Percentiles rank a stretch among this genome's conserved stretches.
Conservation (phyloP, 2,113 vertebrate genomes). For the Gallinago undulata region DNA sequence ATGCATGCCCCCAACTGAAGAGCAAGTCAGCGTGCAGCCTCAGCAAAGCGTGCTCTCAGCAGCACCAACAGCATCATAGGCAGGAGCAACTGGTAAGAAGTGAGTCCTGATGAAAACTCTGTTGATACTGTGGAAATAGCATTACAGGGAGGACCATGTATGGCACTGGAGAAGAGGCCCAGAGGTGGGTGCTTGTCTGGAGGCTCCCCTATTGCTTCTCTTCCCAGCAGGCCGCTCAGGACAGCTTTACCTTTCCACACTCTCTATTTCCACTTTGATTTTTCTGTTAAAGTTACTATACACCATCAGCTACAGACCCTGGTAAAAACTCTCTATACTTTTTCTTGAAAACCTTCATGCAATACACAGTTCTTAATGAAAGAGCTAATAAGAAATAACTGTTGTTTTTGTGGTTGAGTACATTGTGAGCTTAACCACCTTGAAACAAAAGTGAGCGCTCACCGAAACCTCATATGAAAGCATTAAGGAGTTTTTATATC, state of each 20-base stretch:
- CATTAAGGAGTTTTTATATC: neutral
- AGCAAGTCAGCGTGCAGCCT: neutral
- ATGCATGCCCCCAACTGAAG: neutral
- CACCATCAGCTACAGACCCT: neutral
- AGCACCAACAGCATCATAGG: neutral
- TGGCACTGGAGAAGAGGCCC: neutral
- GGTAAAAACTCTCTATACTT: neutral
- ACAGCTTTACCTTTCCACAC: neutral
- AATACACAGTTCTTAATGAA: neutral
- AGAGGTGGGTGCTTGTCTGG: neutral
- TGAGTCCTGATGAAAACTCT: neutral
- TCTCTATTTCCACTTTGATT: neutral
- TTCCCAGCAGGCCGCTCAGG: neutral
- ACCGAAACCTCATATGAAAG: neutral
- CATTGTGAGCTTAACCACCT: neutral
- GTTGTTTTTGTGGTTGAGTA: neutral
- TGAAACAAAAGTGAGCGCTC: neutral
- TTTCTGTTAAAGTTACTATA: neutral
- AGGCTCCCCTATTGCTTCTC: neutral
- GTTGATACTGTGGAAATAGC: neutral
- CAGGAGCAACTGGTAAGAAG: neutral
- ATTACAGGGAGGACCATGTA: rapidly evolving
- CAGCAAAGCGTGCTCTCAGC: neutral
- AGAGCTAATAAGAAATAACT: neutral
- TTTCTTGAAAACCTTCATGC: neutral